A percentile compares a stretch with the other conserved stretches of the same genome.
These are phyloP conservation scores for Gerris lacustris DNA, from an alignment of 2,888 invertebrate genomes.

Conservation along the genomic window DNA sequence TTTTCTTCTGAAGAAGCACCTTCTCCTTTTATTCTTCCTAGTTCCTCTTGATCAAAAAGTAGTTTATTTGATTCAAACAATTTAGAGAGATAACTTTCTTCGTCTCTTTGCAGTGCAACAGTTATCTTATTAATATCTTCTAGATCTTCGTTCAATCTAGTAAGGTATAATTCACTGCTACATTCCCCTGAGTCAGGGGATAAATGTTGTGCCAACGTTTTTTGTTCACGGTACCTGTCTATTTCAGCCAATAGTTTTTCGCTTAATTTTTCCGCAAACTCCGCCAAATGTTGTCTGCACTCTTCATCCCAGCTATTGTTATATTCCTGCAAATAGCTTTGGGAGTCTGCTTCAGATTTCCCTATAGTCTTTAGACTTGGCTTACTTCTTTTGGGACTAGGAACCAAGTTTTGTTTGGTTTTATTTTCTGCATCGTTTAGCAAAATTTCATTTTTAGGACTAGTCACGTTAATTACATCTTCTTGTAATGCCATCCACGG, in stretches of 20 bases:
- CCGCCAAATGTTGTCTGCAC: constrained; percentile 56
- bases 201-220: constrained; percentile 18
- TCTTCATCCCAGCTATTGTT: constrained; percentile 47
- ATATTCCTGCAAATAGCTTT: constrained; percentile 27
- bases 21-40: constrained; percentile 23
- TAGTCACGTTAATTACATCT: constrained; percentile 16
- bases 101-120: constrained; percentile 46
- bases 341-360: constrained; percentile 18
- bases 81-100: constrained; percentile 18
- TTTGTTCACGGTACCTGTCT: constrained; percentile 42
- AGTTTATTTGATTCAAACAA: neutral
- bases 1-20: constrained; percentile 25
- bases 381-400: constrained; percentile 16
- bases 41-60: constrained; percentile 3
- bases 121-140: constrained; percentile 46
- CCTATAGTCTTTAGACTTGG: constrained; percentile 1
- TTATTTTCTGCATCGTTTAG: constrained; percentile 10
- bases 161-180: constrained; percentile 49
- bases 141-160: constrained; percentile 47
- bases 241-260: constrained; percentile 68
- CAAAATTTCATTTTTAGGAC: constrained; percentile 7
- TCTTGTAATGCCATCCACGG: constrained; percentile 28
- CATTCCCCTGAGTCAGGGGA: constrained; percentile 32
- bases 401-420: constrained; percentile 18
- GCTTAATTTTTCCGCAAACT: constrained; percentile 70